Percentiles rank a stretch among this genome's conserved stretches.
Evolutionary conservation across 1,140 invertebrate species (phyloP).

Genomic region (Diabrotica undecimpunctata): DNA sequence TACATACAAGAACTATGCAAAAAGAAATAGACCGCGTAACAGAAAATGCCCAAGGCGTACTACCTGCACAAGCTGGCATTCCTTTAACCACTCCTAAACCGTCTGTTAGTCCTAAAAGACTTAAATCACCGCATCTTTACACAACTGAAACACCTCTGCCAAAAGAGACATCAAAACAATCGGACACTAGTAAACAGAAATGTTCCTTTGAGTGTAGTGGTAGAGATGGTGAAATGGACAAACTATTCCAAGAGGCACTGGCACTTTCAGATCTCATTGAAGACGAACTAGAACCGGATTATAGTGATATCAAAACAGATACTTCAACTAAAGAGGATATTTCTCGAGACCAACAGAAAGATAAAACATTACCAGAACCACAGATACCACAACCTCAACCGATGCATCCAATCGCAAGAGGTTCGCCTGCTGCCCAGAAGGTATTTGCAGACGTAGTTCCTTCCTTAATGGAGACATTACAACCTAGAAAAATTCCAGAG

Average conservation of each 20-base stretch:
- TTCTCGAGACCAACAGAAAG: background rate
- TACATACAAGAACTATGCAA: background rate
- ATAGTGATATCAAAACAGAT: background rate
- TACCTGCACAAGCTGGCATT: slow-evolving; percentile 24
- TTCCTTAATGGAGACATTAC: background rate
- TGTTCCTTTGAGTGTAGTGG: background rate
- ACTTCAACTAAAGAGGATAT: background rate
- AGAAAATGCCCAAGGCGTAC: background rate
- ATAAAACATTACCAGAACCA: background rate
- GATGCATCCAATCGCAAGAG: slow-evolving; percentile 3
- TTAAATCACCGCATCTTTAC: slow-evolving; percentile 17
- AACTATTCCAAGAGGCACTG: slow-evolving; percentile 5
- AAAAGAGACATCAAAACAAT: background rate
- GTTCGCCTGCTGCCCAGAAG: background rate
- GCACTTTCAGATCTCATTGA: background rate
- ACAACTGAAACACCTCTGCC: slow-evolving; percentile 6
- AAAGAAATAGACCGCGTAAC: background rate
- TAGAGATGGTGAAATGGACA: slow-evolving; percentile 1
- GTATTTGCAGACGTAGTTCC: background rate
- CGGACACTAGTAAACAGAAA: background rate
- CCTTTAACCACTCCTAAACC: slow-evolving; percentile 28
- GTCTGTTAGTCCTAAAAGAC: slow-evolving; percentile 20
- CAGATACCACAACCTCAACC: background rate
- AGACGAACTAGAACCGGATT: background rate
- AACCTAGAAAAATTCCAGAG: background rate